A percentile compares a stretch with the other conserved stretches of the same genome.
Conservation (phyloP, 2,888 invertebrate species). For the Abrostola triplasia region DNA sequence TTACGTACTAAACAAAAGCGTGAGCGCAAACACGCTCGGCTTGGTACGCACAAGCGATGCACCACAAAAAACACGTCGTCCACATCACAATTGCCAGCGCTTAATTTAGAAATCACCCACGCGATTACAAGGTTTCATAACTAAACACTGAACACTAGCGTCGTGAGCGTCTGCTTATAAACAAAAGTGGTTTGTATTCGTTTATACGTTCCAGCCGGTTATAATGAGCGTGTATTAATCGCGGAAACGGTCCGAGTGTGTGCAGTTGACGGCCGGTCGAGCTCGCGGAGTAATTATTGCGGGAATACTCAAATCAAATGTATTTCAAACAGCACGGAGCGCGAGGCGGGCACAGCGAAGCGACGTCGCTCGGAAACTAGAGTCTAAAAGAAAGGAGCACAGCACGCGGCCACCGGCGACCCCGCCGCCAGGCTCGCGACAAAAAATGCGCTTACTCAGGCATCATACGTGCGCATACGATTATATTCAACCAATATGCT, state of each 20-base stretch:
- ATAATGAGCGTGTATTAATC: constrained; percentile 67
- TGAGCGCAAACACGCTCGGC: constrained; percentile 41
- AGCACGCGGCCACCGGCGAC: constrained; percentile 61
- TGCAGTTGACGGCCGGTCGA: constrained; percentile 55
- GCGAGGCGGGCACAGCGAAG: constrained; percentile 69
- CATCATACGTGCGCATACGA: constrained; percentile 57
- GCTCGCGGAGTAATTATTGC: constrained; percentile 48
- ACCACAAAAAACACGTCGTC: constrained; percentile 68
- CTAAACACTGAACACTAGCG: constrained; percentile 72
- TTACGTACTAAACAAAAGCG: constrained; percentile 57
- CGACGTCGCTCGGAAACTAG: constrained; percentile 73
- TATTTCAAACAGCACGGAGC: constrained; percentile 48
- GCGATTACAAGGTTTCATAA: constrained; percentile 79
- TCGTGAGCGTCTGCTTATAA: constrained; percentile 76
- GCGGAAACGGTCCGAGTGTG: constrained; percentile 59
- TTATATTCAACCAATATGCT: constrained; percentile 58
- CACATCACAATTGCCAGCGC: constrained; percentile 74
- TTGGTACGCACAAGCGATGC: constrained; percentile 58
- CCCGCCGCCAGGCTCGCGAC: constrained; percentile 63
- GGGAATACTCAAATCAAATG: constrained; percentile 47
- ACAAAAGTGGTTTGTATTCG: constrained; percentile 71
- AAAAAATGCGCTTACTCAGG: constrained; percentile 59
- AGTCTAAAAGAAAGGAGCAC: constrained; percentile 72
- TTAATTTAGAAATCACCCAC: constrained; percentile 81
- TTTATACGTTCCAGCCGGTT: constrained; percentile 60